Conservation (phyloP, 2,888 invertebrate species). For the Dione vanillae region DNA sequence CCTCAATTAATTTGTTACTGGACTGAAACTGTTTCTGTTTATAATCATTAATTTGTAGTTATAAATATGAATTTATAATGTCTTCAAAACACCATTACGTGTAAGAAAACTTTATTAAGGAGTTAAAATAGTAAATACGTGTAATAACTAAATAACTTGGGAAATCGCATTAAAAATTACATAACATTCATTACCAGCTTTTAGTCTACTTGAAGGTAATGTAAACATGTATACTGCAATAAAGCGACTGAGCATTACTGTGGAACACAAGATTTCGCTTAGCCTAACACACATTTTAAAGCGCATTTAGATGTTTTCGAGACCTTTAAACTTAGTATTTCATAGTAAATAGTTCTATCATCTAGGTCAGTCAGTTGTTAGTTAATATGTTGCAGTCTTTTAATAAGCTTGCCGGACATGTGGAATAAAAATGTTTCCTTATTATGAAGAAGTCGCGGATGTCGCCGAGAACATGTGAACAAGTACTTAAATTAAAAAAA, state of each 20-base stretch:
- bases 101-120: conserved; percentile 1
- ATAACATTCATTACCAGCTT: conserved; percentile 41
- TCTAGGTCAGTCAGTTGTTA: conserved; percentile 41
- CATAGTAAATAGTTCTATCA: conserved; percentile 38
- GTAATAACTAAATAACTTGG: conserved; percentile 19
- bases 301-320: conserved; percentile 54
- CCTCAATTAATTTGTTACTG: background rate
- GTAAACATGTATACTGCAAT: conserved; percentile 43
- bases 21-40: background rate
- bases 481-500: background rate
- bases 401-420: background rate
- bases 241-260: conserved; percentile 41
- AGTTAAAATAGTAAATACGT: conserved; percentile 17
- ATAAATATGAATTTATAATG: background rate
- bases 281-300: conserved; percentile 51
- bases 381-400: conserved; percentile 32
- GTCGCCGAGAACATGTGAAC: background rate
- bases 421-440: conserved; percentile 4
- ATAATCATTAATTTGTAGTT: background rate
- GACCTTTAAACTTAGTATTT: conserved; percentile 54
- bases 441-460: background rate
- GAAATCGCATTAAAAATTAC: conserved; percentile 44
- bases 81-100: background rate
- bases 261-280: conserved; percentile 59
- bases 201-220: conserved; percentile 41